These are phyloP conservation scores for Trachelus iudaicus DNA, from an alignment of 2,888 invertebrate genomes.

Conservation along the genomic window DNA sequence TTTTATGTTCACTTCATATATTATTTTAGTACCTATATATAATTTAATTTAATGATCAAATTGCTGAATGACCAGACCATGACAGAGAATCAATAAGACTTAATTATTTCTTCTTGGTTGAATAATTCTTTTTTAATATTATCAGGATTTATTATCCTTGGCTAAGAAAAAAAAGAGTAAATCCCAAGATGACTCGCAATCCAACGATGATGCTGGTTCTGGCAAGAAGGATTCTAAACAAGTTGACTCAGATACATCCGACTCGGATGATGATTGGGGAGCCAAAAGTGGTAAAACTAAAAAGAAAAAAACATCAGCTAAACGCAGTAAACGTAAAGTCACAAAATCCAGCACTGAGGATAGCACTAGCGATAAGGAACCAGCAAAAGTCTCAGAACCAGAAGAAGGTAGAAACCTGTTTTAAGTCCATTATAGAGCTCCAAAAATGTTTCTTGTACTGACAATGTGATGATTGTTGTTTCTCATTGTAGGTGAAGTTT, in stretches of 20 bases:
- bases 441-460: not conserved
- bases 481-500: slow-evolving; percentile 78
- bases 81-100: not conserved
- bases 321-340: slow-evolving; percentile 64
- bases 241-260: slow-evolving; percentile 68
- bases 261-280: slow-evolving; percentile 68
- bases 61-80: no score
- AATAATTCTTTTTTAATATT: slow-evolving; percentile 10
- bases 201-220: slow-evolving; percentile 52
- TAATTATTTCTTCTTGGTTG: not conserved
- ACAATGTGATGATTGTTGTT: not conserved
- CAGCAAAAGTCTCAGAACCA: slow-evolving; percentile 77
- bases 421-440: not conserved
- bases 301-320: slow-evolving; percentile 61
- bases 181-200: slow-evolving; percentile 59
- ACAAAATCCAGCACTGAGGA: slow-evolving; percentile 65
- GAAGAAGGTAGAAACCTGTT: slow-evolving; percentile 75
- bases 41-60: no score
- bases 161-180: slow-evolving; percentile 81
- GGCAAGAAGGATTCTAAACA: slow-evolving; percentile 53
- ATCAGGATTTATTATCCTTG: slow-evolving; percentile 82
- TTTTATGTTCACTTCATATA: not conserved
- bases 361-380: slow-evolving; percentile 63
- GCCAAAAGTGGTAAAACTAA: slow-evolving; percentile 60
- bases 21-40: no score